Base-by-base conservation (phyloP, 2,888 invertebrate genomes). In the Epirrhoe tristata region DNA sequence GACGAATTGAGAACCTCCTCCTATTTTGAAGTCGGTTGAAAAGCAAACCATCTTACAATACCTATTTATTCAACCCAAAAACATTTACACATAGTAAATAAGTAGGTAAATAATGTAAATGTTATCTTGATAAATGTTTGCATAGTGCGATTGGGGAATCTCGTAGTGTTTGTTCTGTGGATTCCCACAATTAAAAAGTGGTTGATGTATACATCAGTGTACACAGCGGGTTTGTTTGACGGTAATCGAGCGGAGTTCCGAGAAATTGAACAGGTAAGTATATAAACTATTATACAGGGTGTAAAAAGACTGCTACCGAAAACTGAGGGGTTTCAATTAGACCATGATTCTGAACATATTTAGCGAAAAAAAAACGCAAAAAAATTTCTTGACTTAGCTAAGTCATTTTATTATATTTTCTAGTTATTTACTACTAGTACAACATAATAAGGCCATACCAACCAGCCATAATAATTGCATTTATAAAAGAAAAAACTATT, bases 91-190 rank as follows among this genome's bases (percentile, higher is more conserved):
- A 78, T 70, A 24, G 24, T 24, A 24, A 24, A 56, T 43, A 65
- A 64, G 58, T 59, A 59, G 75, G 77, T 74, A 74, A 80, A 84
- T 84, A 82, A 77, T 82, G 85, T 82, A 79, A 81, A 80, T 83
- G 83, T 86, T 87, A 79, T 75, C 79, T 77, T 63, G 34, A 76
- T 79, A 86, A 88, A 88, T 85, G 85, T 85, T 86, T 81, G 74
- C 74, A 70, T 78, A 80, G 80, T 77, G 77, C 81, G 83, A 86
- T 83, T 83, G 82, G 78, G 77, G 77, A 78, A 81, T 79, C 78
- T 81, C 75, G 72, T 75, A 71, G 71, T 76, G 73, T 77, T 76
- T 73, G 67, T 60, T 66, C 69, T 74, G 65, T 72, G 74, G 72
- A 70, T 70, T 76, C 72, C 73, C 74, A 73, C 71, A 75, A 79